Evolutionary conservation across 2,797 vertebrate species (phyloP), one percentile per base, ranked within the genome.

Genomic region (Pipistrellus kuhlii): DNA sequence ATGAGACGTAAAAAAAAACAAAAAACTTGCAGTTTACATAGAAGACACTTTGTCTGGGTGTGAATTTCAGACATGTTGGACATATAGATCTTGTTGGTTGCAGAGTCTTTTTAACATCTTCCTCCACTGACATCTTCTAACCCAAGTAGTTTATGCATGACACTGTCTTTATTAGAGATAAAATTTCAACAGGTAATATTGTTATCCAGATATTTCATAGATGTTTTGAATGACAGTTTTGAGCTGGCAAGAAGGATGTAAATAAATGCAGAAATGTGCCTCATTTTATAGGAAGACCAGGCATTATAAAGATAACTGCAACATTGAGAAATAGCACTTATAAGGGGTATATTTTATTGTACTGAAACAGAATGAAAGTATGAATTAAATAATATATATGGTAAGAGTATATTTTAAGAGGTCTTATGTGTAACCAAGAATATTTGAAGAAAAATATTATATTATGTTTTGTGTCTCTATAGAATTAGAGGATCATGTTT

Each of bases 221-320:
- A 76, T 12, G 86, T 25, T 91, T 90, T 68, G 73, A 91, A 94
- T 38, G 7, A 71, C 13, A 35, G 6, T 35, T 90, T 8, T 93
- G 11, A 78, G 21, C 21, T 83, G 21, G 35, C 30, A 41, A 87
- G 48, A 62, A 78, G 20, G 6, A 48, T n/a, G 2, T 78, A 10
- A 7, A 66, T 68, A 90, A 69, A 80, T 66, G 5, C 25, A 81
- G 84, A 94, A 64, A 73, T 41, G 10, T 14, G 4, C 0, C 20
- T 12, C 14, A 25, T 77, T 95, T 68, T 83, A 41, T 32, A 77
- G 3, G 14, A 12, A 71, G 41, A 71, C 14, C 23, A 68, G 25
- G 30, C 11, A 76, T 66, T 72, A 53, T 35, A 76, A 57, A 75
- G 21, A n/a, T 21, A 48, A 27, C 1, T 69, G 14, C 2, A 84